Percentiles rank a stretch among this genome's conserved stretches.
phyloP scores from a whole-genome alignment of 2,113 vertebrate species.

The Lethenteron camtschaticum region DNA sequence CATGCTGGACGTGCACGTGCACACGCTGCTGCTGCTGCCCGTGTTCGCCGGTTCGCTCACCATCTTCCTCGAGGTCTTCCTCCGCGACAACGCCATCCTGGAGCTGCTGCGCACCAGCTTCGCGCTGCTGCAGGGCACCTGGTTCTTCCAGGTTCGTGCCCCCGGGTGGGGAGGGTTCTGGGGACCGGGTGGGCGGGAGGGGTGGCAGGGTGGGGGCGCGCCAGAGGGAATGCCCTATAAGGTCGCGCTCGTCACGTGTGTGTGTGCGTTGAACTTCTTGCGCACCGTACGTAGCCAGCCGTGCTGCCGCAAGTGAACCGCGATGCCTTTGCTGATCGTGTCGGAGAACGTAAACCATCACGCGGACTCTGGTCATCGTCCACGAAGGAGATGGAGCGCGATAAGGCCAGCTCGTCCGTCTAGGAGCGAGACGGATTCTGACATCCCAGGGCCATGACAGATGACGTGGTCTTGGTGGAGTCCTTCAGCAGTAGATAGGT shows the following conservation, averaged over 20 bases:
- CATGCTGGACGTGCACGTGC: constrained; percentile 52
- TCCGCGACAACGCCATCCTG: constrained; percentile 35
- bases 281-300: constrained; percentile 14
- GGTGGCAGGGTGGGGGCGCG: rapidly evolving
- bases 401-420: no score
- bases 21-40: constrained; percentile 42
- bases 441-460: no score
- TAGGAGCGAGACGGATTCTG: no score
- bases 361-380: no score
- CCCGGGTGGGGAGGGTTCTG: rapidly evolving
- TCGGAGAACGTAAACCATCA: no score
- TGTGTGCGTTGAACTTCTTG: constrained; percentile 8
- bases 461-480: no score
- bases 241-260: no score
- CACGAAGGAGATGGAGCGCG: no score
- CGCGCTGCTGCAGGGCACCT: constrained; percentile 65
- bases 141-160: constrained; percentile 74
- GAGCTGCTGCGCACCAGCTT: constrained; percentile 39
- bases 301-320: no score
- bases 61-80: constrained; percentile 39
- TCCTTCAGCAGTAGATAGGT: no score
- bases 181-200: background rate
- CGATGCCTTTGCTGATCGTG: no score
- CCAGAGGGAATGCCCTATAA: rapidly evolving
- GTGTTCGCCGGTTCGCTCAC: constrained; percentile 30